Evolutionary conservation across 2,888 invertebrate species (phyloP).

Genomic region (Eulithis prunata): DNA sequence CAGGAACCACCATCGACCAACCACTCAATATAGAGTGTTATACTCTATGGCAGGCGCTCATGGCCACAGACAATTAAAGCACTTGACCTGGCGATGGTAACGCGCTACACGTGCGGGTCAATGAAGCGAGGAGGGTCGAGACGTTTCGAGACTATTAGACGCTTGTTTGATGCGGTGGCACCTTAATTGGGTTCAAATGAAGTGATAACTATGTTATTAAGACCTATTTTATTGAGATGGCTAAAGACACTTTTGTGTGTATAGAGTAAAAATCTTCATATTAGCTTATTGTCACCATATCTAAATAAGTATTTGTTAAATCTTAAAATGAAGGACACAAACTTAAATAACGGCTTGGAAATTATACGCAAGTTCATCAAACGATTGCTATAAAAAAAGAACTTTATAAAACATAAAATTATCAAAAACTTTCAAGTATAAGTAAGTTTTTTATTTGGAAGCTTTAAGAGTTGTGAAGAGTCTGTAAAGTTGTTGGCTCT

Average conservation of each 20-base stretch:
- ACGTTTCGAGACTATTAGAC: slow-evolving; percentile 50
- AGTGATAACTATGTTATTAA: slow-evolving; percentile 28
- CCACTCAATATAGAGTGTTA: slow-evolving; percentile 26
- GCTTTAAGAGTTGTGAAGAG: slow-evolving; percentile 11
- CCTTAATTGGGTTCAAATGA: slow-evolving; percentile 37
- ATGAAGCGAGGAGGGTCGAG: slow-evolving; percentile 56
- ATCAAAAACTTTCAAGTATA: neutral
- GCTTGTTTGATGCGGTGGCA: slow-evolving; percentile 40
- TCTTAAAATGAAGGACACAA: neutral
- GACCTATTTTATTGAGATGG: neutral
- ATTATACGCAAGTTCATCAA: neutral
- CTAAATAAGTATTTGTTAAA: too few species aligned
- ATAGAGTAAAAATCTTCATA: too few species aligned
- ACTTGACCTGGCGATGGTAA: slow-evolving; percentile 63
- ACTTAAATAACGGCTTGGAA: neutral
- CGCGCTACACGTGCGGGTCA: slow-evolving; percentile 55
- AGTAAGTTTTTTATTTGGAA: slow-evolving; percentile 14
- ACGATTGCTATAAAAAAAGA: neutral
- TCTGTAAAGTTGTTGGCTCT: slow-evolving; percentile 12
- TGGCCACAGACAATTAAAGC: slow-evolving; percentile 65
- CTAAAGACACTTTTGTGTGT: neutral
- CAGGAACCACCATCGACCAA: slow-evolving; percentile 27
- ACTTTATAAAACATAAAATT: neutral
- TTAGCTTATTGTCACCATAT: neutral
- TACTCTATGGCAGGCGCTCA: slow-evolving; percentile 34